These are phyloP conservation scores for Drosophila sordidula DNA, from an alignment of 2,888 invertebrate genomes.

Conservation along the genomic window DNA sequence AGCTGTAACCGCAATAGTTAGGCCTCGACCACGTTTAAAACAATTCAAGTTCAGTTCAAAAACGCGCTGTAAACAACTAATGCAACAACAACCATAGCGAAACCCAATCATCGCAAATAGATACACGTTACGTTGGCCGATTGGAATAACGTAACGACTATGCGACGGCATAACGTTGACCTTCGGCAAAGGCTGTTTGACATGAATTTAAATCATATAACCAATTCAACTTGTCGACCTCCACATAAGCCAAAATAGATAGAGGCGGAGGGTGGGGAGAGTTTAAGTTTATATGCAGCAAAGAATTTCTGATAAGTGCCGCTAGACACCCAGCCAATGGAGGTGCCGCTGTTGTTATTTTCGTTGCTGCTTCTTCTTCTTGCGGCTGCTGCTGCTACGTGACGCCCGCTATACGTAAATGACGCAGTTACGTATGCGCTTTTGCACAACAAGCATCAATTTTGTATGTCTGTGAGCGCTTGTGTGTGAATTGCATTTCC, in stretches of 20 bases:
- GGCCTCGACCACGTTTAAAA: constrained; percentile 46
- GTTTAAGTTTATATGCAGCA: constrained; percentile 4
- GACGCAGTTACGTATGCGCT: constrained; percentile 79
- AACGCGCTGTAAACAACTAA: constrained; percentile 44
- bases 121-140: constrained; percentile 33
- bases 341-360: constrained; percentile 4
- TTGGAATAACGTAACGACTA: constrained; percentile 38
- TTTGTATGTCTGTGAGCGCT: constrained; percentile 4
- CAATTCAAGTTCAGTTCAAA: constrained; percentile 71
- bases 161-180: constrained; percentile 34
- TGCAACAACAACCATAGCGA: constrained; percentile 29
- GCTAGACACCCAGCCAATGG: neutral
- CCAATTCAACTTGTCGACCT: constrained; percentile 45
- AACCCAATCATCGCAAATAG: constrained; percentile 26
- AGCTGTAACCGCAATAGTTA: constrained; percentile 37
- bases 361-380: constrained; percentile 19
- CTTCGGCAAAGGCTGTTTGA: constrained; percentile 50
- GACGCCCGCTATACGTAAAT: constrained; percentile 56
- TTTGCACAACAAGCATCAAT: constrained; percentile 55
- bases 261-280: constrained; percentile 1
- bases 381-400: constrained; percentile 30
- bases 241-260: constrained; percentile 27
- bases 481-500: constrained; percentile 20
- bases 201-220: constrained; percentile 54
- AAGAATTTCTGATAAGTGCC: constrained; percentile 58